Base-by-base conservation (phyloP, 2,888 invertebrate genomes). In the Acronicta alni region DNA sequence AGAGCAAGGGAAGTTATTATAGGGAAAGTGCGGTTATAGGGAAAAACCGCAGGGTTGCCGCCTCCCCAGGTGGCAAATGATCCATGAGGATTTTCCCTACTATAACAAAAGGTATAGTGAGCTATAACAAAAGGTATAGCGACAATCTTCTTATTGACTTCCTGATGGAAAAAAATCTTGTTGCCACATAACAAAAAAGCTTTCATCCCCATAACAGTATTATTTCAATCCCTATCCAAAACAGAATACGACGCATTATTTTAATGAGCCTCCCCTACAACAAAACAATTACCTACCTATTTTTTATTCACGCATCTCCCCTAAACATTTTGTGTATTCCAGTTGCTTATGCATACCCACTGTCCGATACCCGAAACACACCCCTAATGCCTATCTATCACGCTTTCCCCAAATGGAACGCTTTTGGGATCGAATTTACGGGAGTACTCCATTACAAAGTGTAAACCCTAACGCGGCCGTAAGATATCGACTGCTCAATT, bases 401-500 rank as follows among this genome's bases (percentile, higher is more conserved):
- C 69, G 62, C 46, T 39, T 47, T 66, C 60, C 68, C 62, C 60
- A 68, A 74, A 75, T 69, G 55, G 54, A 75, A 78, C 41, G 63
- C 43, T 58, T 75, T 53, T 53, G 58, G 79, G 64, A 72, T 75
- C 70, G 65, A 76, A 76, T 76, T 70, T 78, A 72, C 67, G 61
- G 66, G 55, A 60, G 57, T 57, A 63, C 76, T 78, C 70, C 79
- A 78, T 77, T 77, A 73, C 79, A 70, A 77, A 76, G 67, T 79
- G 73, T 78, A 76, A 77, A 73, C 56, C 70, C 69, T 56, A 71
- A 75, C 58, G 58, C 54, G 46, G 41, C 52, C 42, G 57, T 47
- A 72, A 75, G 79, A 77, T 79, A 79, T 79, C 71, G 59, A 73
- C 47, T 62, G 73, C 69, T 76, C 75, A 80, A 81, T 81, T 82